Evolutionary conservation across 2,113 vertebrate genomes (phyloP), one percentile per base, ranked within the genome.

Genomic region (Verasper variegatus): DNA sequence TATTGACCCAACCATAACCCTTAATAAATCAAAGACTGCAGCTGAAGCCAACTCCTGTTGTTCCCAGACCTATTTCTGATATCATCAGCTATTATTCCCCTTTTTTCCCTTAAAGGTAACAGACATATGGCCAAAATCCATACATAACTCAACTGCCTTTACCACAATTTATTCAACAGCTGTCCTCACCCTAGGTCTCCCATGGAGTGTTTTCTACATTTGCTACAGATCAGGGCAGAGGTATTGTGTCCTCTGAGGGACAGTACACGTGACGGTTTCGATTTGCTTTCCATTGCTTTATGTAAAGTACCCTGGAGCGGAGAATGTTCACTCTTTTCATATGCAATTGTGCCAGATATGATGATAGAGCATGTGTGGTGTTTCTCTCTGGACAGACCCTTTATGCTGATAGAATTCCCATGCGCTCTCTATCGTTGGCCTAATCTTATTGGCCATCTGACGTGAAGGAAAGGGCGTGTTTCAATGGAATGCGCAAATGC

Each of bases 361-460:
- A 42, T 5, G 14, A 65, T 54, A 73, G 37, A 68, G 70, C 52
- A 65, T 61, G 69, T 45, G 49, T 37, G 54, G 42, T 55, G 66
- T 24, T 55, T 64, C 59, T 52, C 42, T 66, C 26, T 69, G 23
- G 45, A 57, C n/a, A 3, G 20, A 56, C 37, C 64, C 55, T 81
- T 68, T 5, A 72, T 64, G 58, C 49, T 74, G 72, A 84, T 63
- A 64, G 49, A 75, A 42, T 68, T 57, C 74, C 58, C 45, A 58
- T 47, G 23, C 6, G 24, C 58, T 67, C 59, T 40, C 26, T 66
- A 58, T 72, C 73, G 20, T 52, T 68, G 54, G 56, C 27, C 58
- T 78, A 82, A 87, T 89, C 89, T 81, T 54, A 56, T 64, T 81
- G 81, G 58, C 74, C 66, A 85, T 89, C 85, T 75, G 78, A 86